phyloP scores from a whole-genome alignment of 1,140 invertebrate genomes.

The Lerema accius region DNA sequence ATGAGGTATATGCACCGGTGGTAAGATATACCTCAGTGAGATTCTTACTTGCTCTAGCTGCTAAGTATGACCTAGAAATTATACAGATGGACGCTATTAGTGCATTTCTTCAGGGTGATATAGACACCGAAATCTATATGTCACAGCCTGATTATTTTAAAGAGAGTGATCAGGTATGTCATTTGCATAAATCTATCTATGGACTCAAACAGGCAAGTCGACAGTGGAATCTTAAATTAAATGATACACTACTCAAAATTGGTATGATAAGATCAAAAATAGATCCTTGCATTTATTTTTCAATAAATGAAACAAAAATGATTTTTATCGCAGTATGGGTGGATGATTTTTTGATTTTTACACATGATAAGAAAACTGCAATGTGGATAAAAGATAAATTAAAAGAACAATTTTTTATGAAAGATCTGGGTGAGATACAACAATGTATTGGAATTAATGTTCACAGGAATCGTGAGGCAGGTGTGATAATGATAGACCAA shows the following conservation, averaged over 20 bases:
- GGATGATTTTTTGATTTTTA: constrained; percentile 46
- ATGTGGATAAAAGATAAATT: constrained; percentile 41
- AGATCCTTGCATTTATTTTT: constrained; percentile 42
- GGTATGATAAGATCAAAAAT: constrained; percentile 38
- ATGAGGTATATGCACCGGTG: constrained; percentile 42
- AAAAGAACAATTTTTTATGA: constrained; percentile 33
- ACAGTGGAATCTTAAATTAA: constrained; percentile 43
- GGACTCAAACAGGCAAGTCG: constrained; percentile 46
- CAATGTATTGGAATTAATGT: constrained; percentile 42
- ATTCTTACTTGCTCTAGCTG: constrained; percentile 38
- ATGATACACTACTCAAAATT: constrained; percentile 38
- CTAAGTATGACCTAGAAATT: constrained; percentile 42
- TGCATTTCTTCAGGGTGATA: constrained; percentile 42
- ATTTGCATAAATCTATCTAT: constrained; percentile 44
- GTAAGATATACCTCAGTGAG: constrained; percentile 39
- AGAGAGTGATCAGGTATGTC: constrained; percentile 38
- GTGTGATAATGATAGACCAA: constrained; percentile 38
- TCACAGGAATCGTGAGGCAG: constrained; percentile 30
- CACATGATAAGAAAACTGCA: constrained; percentile 46
- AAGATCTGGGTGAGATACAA: constrained; percentile 35
- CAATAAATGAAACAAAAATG: constrained; percentile 27
- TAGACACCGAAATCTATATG: constrained; percentile 46
- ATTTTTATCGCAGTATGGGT: constrained; percentile 42
- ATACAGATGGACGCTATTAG: constrained; percentile 40
- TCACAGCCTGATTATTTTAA: constrained; percentile 34